Percentiles rank a stretch among this genome's conserved stretches.
phyloP scores from a whole-genome alignment of 92 coral and sea anemone genomes.

The Pocillopora grandis region DNA sequence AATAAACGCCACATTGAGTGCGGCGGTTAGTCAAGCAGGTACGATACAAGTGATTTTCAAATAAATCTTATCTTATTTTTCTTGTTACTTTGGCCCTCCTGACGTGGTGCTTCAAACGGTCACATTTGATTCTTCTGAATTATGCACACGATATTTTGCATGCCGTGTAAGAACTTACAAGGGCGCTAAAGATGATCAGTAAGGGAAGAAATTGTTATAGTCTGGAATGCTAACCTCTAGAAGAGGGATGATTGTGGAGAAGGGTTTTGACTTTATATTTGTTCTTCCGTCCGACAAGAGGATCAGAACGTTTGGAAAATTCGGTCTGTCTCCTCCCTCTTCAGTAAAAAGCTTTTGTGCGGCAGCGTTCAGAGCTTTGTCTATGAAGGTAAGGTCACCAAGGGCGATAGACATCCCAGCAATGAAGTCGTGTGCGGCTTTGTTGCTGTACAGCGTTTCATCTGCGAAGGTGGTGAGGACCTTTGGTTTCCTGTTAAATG shows the following conservation, averaged over 20 bases:
- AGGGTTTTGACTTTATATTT: not conserved
- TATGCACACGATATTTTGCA: too few species aligned
- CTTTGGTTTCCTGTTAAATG: not conserved
- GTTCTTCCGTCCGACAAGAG: slow-evolving; percentile 28
- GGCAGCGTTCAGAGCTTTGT: slow-evolving; percentile 18
- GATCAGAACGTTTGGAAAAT: slow-evolving; percentile 3
- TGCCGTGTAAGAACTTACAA: too few species aligned
- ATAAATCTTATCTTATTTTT: too few species aligned
- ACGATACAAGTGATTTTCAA: not conserved
- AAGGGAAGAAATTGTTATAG: not conserved
- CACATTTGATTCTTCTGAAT: too few species aligned
- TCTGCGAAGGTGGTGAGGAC: slow-evolving; percentile 4
- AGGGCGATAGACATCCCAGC: not conserved
- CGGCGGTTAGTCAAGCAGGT: too few species aligned
- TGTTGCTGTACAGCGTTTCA: not conserved
- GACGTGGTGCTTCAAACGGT: too few species aligned
- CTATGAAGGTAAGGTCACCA: slow-evolving; percentile 2
- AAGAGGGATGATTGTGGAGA: not conserved
- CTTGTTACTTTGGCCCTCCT: too few species aligned
- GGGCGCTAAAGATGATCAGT: too few species aligned
- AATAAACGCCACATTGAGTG: too few species aligned
- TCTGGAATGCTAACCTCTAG: not conserved
- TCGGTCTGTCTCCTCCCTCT: slow-evolving; percentile 13
- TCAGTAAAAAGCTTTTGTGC: not conserved
- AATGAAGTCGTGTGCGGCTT: not conserved